A percentile compares a stretch with the other conserved stretches of the same genome.
These are phyloP conservation scores for Tenthredo mesomela DNA, from an alignment of 2,888 invertebrate genomes.

Conservation along the genomic window DNA sequence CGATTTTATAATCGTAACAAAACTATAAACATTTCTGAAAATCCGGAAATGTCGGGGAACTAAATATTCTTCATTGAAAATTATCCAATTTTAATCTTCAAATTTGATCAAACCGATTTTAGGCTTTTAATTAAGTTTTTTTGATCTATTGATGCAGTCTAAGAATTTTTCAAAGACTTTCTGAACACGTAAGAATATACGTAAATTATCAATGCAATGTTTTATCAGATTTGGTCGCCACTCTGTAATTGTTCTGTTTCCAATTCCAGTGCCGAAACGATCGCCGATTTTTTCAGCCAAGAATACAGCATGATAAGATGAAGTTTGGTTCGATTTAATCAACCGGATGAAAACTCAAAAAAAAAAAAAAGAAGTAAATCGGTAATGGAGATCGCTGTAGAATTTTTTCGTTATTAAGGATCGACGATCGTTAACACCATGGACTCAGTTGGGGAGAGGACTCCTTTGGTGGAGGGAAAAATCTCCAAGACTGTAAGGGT, in stretches of 20 bases:
- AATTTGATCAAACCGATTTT: no score
- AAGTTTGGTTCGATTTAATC: background rate
- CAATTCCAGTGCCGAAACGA: background rate
- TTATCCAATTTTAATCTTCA: no score
- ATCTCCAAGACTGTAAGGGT: conserved; percentile 11
- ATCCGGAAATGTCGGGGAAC: no score
- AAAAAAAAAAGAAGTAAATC: background rate
- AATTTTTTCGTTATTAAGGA: background rate
- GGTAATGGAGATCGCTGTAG: background rate
- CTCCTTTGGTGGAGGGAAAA: conserved; percentile 37
- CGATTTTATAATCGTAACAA: background rate
- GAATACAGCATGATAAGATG: background rate
- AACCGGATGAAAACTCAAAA: background rate
- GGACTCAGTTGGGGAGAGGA: conserved; percentile 9
- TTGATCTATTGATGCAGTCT: no score
- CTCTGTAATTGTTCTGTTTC: no score
- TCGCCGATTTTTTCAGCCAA: background rate
- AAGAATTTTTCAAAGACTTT: no score
- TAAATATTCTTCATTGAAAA: no score
- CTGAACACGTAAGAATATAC: no score
- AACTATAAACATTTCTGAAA: no score
- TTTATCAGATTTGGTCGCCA: no score
- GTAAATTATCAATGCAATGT: no score
- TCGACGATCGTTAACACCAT: background rate
- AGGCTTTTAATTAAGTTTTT: no score